Evolutionary conservation across 2,888 invertebrate species (phyloP).

Genomic region (Ectobius pallidus): DNA sequence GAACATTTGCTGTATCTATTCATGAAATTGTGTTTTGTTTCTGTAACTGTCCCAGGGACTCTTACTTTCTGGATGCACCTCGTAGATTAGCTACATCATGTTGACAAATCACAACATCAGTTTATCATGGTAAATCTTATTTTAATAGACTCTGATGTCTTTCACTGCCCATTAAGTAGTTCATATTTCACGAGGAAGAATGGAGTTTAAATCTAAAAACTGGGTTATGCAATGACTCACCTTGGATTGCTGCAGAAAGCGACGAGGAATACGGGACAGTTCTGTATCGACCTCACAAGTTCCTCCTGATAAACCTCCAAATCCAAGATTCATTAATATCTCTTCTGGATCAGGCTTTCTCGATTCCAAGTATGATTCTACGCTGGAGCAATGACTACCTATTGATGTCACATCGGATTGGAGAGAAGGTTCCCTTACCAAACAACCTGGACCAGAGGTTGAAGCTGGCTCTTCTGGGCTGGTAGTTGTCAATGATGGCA

Average conservation of each 20-base stretch:
- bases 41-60: too few relatives aligned
- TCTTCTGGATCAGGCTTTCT: conserved; percentile 89
- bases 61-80: too few relatives aligned
- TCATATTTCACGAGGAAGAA: too few relatives aligned
- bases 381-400: conserved; percentile 74
- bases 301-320: conserved; percentile 49
- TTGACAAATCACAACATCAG: too few relatives aligned
- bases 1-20: too few relatives aligned
- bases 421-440: conserved; percentile 53
- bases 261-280: conserved; percentile 79
- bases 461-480: conserved; percentile 22
- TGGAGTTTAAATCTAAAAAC: too few relatives aligned
- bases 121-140: too few relatives aligned
- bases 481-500: conserved; percentile 28
- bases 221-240: too few relatives aligned
- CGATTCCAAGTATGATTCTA: conserved; percentile 82
- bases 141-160: too few relatives aligned
- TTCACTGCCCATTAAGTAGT: too few relatives aligned
- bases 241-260: conserved; percentile 83
- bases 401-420: conserved; percentile 51
- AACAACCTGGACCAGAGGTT: background rate
- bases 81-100: too few relatives aligned
- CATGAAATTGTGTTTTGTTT: too few relatives aligned
- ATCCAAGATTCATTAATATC: conserved; percentile 71
- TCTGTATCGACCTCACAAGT: conserved; percentile 62